phyloP scores from a whole-genome alignment of 2,888 invertebrate genomes.

The Watsonalla binaria region DNA sequence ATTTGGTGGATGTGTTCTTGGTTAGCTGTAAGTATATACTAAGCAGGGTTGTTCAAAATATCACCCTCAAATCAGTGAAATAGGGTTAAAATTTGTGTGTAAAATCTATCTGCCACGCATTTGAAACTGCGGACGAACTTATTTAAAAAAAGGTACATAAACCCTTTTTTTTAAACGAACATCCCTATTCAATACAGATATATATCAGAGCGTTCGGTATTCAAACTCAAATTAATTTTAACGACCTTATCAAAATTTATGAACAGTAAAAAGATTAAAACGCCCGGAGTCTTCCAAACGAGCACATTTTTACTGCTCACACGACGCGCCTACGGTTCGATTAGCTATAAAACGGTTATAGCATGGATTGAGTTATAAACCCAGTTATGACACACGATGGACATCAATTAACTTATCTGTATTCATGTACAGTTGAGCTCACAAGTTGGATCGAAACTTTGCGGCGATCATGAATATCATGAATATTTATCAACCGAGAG shows the following conservation, averaged over 20 bases:
- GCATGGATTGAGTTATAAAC: conserved; percentile 33
- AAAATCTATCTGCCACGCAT: no score
- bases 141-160: no score
- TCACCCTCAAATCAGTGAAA: no score
- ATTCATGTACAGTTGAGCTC: conserved; percentile 33
- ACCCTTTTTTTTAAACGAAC: no score
- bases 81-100: no score
- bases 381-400: conserved; percentile 32
- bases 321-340: conserved; percentile 8
- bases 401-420: conserved; percentile 39
- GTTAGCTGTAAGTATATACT: no score
- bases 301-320: background rate
- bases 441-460: conserved; percentile 18
- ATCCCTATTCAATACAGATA: background rate
- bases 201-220: background rate
- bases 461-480: background rate
- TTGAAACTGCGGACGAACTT: no score
- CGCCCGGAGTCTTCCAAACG: conserved; percentile 5
- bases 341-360: conserved; percentile 43
- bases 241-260: background rate
- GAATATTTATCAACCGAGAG: background rate
- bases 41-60: no score
- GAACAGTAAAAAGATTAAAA: background rate
- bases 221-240: background rate
- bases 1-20: no score